phyloP scores from a whole-genome alignment of 2,113 vertebrate genomes.

The Nothocercus nigrocapillus region DNA sequence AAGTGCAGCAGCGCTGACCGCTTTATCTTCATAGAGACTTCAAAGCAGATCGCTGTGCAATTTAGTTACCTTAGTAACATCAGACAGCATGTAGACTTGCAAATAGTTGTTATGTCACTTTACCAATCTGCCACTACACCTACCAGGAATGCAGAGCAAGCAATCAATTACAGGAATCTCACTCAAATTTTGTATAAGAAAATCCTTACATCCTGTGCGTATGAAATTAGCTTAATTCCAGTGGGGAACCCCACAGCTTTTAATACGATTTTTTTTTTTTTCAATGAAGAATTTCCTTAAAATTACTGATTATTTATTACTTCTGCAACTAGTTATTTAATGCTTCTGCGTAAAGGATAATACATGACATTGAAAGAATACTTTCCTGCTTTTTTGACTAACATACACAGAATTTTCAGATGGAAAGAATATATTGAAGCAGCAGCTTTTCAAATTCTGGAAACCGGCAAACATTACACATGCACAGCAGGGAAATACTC shows the following conservation, averaged over 20 bases:
- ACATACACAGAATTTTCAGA: neutral
- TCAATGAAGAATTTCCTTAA: neutral
- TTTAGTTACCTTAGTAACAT: slow-evolving; percentile 62
- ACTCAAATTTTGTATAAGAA: neutral
- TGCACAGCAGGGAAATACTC: neutral
- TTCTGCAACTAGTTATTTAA: neutral
- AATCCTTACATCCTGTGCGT: neutral
- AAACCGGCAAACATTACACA: neutral
- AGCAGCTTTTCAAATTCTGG: neutral
- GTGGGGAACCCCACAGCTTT: neutral
- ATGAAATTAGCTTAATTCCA: neutral
- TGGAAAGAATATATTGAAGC: neutral
- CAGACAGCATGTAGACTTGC: neutral
- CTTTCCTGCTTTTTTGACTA: neutral
- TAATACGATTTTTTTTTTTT: neutral
- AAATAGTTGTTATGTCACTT: slow-evolving; percentile 38
- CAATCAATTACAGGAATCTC: neutral
- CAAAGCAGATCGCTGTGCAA: neutral
- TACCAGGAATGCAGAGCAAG: neutral
- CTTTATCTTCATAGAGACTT: slow-evolving; percentile 42
- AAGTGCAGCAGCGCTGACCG: neutral
- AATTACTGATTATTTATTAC: neutral
- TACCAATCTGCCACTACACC: neutral
- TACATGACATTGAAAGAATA: neutral
- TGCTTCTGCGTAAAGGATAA: neutral